Base-by-base conservation (phyloP, 2,113 vertebrate species). In the Oncorhynchus keta region DNA sequence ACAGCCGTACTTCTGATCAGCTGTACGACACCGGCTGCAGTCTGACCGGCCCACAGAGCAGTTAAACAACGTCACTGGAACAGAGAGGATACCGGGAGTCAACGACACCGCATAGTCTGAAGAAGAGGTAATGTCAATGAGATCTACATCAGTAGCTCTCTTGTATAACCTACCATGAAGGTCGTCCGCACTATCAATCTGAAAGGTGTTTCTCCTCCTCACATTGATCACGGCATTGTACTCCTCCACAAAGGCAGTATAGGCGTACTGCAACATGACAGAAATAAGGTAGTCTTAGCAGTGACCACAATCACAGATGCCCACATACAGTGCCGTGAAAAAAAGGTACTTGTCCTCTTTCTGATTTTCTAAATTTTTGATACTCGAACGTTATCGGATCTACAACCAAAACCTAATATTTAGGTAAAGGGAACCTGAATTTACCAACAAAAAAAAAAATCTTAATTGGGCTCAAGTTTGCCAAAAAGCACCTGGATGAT, bases 21-120 rank as follows among this genome's bases (percentile, higher is more conserved):
- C 96, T 0, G 97, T 98, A 28, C 95, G 96, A 89, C 98, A 99
- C 61, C 93, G 96, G 91, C 98, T 99, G 84, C 97, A 99, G 89
- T 99, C 98, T 0, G 89, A 91, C 0, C 95, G 95, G 16, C 96
- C 97, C 93, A 98, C 96, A 0, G 96, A 97, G 75, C 98, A 99
- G 84, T 99, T 96, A 81, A 98, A 99, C 57, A 99, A 88, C 4
- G 93, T 95, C 85, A 99, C 98, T 99, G 91, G 12, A 75, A 57
- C 2, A 49, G 11, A 70, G 30, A 48, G 7, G 24, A 72, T n/a
- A 76, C 16, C 18, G 2, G 16, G 28, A 68, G 32, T 32, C 13
- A 68, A 35, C 12, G 1, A 66, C 61, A 62, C 39, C 2, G 9
- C 39, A 3, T 12, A 11, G 12, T 45, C 39, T 45, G 39, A 45